A percentile compares a stretch with the other conserved stretches of the same genome.
Conservation (phyloP, 2,113 vertebrate genomes). For the Anhinga rufa region DNA sequence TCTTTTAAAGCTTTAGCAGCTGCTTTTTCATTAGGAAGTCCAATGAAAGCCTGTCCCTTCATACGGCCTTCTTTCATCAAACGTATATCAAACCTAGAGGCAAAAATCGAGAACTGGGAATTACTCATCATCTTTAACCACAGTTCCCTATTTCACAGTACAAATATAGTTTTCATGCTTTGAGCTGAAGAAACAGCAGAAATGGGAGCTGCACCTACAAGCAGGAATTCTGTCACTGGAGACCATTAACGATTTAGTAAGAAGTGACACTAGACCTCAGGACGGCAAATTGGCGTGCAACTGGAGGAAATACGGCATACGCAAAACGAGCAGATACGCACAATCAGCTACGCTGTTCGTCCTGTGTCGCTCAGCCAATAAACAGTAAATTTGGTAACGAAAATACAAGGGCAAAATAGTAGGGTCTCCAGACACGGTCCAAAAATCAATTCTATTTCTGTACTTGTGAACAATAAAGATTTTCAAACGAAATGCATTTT, state of each 20-base stretch:
- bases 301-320: neutral
- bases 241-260: neutral
- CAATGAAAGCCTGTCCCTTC: conserved; percentile 98
- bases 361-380: neutral
- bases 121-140: neutral
- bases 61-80: conserved; percentile 98
- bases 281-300: neutral
- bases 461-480: neutral
- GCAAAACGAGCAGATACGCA: neutral
- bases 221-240: neutral
- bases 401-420: neutral
- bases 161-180: neutral
- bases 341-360: neutral
- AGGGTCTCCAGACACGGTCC: neutral
- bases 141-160: neutral
- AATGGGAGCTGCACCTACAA: neutral
- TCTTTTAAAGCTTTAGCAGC: conserved; percentile 93
- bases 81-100: conserved; percentile 91
- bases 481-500: neutral
- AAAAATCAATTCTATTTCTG: neutral
- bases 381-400: neutral
- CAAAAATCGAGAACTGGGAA: neutral
- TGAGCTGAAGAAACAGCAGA: neutral
- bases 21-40: conserved; percentile 89
- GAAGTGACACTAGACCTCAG: neutral